Evolutionary conservation across 2,113 vertebrate species (phyloP), one percentile per base, ranked within the genome.

Genomic region (Sterna hirundo): DNA sequence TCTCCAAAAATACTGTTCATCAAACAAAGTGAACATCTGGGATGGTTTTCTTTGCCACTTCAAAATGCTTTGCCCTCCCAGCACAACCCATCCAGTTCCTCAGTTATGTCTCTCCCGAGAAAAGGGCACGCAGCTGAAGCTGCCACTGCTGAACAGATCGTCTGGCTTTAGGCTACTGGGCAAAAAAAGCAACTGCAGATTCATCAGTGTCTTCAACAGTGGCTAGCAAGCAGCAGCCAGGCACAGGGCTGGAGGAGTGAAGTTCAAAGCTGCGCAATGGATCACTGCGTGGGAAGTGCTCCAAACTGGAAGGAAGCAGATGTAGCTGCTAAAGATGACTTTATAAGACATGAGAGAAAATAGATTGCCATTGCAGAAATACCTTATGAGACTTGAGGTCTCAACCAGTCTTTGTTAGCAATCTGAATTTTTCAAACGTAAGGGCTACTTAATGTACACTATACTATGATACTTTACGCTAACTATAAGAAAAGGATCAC

Each of bases 391-490:
- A 60, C 21, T 15, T 15, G 21, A 69, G 10, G 9, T 40, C 32
- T 93, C 0, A 0, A 47, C 3, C 8, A 42, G 10, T 32, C 55
- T 51, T 51, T 16, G 7, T 8, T 17, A 88, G 16, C 4, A 46
- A 82, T 13, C 29, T 34, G 60, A 62, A 29, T 64, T 86, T 85
- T 74, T 54, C n/a, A 68, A 36, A 29, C 1, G 1, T 44, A 77
- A 72, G 58, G 2, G 1, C 4, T 20, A 55, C n/a, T 10, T 71
- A 29, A 46, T 2, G 2, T 7, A 58, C 13, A 6, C 5, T 22
- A 4, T 18, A 30, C 1, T 29, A 5, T 8, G 34, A 40, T 25
- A 32, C 3, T 21, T 61, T 18, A 44, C 49, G n/a, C 2, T 46
- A 76, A 30, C 15, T 66, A 0, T 54, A 49, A 58, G n/a, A 30